Conservation (phyloP, 2,797 vertebrate species). For the Acanthornis magna region DNA sequence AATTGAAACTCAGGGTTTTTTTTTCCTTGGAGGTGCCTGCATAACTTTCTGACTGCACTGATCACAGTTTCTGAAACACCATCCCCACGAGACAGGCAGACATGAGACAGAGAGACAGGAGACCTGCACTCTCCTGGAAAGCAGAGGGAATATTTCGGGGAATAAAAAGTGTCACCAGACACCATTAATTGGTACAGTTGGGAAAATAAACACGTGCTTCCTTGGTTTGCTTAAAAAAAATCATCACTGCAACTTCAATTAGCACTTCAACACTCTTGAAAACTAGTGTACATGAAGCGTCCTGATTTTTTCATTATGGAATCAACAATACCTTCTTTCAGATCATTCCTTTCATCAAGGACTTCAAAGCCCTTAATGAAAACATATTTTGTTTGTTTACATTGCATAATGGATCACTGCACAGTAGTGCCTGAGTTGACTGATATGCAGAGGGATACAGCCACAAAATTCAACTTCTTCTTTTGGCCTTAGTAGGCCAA, state of each 20-base stretch:
- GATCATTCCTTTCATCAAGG: not conserved
- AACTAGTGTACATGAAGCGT: not conserved
- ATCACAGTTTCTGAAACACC: not conserved
- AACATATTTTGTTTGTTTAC: not conserved
- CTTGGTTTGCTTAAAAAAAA: not conserved
- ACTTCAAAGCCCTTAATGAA: slow-evolving; percentile 40
- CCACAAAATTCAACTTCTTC: not conserved
- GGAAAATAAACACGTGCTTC: not conserved
- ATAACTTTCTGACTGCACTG: not conserved
- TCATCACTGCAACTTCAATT: not conserved
- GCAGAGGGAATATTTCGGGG: not conserved
- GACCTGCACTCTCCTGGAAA: not conserved
- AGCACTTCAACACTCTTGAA: not conserved
- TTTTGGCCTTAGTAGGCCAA: not conserved
- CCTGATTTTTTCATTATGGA: not conserved
- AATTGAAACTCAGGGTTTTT: not conserved
- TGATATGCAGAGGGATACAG: not conserved
- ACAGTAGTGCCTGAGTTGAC: not conserved
- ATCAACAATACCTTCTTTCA: not conserved
- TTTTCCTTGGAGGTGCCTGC: not conserved
- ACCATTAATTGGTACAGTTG: not conserved
- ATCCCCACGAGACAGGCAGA: not conserved
- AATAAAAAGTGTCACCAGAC: not conserved
- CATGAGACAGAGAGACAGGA: not conserved
- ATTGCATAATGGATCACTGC: not conserved